phyloP scores from a whole-genome alignment of 2,888 invertebrate species.

The Eremobia ochroleuca region DNA sequence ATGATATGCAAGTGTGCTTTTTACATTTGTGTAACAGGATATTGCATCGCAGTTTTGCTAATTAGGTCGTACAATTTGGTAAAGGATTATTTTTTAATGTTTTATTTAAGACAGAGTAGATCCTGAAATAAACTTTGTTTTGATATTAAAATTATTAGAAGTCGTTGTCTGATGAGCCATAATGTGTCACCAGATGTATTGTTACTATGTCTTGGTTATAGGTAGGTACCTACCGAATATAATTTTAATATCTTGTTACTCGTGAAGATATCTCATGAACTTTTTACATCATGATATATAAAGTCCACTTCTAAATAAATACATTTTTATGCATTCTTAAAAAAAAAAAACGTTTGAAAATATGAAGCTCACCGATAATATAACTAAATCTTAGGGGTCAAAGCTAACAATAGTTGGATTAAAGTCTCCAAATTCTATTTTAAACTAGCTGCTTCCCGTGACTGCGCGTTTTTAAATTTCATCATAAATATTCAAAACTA shows the following conservation, averaged over 20 bases:
- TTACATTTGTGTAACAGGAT: constrained; percentile 76
- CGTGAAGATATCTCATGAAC: too few relatives aligned
- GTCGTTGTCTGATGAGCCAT: neutral
- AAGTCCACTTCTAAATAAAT: neutral
- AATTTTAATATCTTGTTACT: neutral
- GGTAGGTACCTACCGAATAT: neutral
- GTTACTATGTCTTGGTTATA: too few relatives aligned
- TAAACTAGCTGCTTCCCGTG: neutral
- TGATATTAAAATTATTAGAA: neutral
- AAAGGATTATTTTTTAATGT: neutral
- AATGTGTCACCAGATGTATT: neutral
- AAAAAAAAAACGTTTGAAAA: neutral
- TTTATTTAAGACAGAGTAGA: constrained; percentile 1
- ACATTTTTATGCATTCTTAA: too few relatives aligned
- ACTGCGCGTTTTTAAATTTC: neutral
- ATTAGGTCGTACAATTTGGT: constrained; percentile 54
- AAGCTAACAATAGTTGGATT: too few relatives aligned
- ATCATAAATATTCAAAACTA: neutral
- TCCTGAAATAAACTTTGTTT: neutral
- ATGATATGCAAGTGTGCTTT: constrained; percentile 76
- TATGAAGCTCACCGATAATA: neutral
- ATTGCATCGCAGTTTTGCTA: constrained; percentile 66
- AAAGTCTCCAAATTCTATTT: neutral
- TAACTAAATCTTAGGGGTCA: neutral
- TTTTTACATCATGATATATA: too few relatives aligned